A percentile compares a stretch with the other conserved stretches of the same genome.
Evolutionary conservation across 2,113 vertebrate species (phyloP).

Genomic region (Origma solitaria): DNA sequence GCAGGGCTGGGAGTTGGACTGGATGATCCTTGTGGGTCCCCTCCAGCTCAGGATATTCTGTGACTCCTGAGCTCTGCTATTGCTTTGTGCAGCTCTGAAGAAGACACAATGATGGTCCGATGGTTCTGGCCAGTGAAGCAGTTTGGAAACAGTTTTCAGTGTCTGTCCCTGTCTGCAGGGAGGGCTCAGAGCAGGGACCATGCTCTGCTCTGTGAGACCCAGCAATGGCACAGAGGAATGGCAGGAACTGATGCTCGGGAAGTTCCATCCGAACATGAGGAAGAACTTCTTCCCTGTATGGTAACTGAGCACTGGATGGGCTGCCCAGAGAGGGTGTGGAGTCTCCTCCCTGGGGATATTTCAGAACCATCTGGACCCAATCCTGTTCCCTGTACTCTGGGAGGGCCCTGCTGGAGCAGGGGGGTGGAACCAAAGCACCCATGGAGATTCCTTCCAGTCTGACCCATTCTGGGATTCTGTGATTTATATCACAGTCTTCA

Average conservation of each 20-base stretch:
- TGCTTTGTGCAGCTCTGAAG: neutral
- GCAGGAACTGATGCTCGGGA: neutral
- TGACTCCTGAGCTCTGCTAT: neutral
- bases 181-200: neutral
- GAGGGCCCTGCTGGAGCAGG: neutral
- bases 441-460: neutral
- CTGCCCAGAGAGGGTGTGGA: neutral
- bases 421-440: neutral
- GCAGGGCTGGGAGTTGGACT: neutral
- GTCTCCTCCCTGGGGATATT: neutral
- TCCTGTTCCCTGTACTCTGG: neutral
- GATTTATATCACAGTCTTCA: neutral
- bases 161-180: neutral
- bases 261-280: neutral
- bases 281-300: neutral
- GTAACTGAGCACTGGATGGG: neutral
- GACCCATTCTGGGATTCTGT: neutral
- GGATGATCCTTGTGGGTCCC: accelerated
- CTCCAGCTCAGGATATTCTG: neutral
- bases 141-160: neutral
- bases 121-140: neutral
- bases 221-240: accelerated
- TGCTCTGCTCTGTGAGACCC: neutral
- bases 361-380: neutral
- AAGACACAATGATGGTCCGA: accelerated